Evolutionary conservation across 1,140 invertebrate species (phyloP).

Genomic region (Solenopsis invicta): DNA sequence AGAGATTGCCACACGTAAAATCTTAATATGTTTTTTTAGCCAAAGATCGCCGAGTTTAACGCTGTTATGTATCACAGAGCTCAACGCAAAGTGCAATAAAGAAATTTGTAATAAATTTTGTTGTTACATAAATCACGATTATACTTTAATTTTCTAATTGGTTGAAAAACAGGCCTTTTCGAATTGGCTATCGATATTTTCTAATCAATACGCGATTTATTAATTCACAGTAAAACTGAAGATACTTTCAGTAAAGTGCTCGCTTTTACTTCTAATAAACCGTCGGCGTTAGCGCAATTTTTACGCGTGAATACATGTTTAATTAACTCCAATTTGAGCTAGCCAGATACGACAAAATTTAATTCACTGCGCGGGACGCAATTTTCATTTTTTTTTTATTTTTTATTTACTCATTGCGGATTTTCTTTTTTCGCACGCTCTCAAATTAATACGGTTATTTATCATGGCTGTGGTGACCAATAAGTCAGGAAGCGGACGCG

Average conservation of each 20-base stretch:
- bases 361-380: not conserved
- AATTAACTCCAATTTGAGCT: conserved; percentile 45
- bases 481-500: conserved; percentile 36
- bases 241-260: not conserved
- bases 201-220: not conserved
- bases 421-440: conserved; percentile 18
- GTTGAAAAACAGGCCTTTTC: not conserved
- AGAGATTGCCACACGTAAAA: not conserved
- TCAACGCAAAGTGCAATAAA: not conserved
- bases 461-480: conserved; percentile 33
- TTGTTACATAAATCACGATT: not conserved
- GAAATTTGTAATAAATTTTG: not conserved
- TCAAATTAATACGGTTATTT: conserved; percentile 46
- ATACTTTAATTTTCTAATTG: not conserved
- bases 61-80: not conserved
- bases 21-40: not conserved
- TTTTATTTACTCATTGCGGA: conserved; percentile 1
- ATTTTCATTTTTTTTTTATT: not conserved
- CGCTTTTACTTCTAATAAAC: conserved; percentile 18
- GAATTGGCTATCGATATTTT: not conserved
- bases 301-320: conserved; percentile 14
- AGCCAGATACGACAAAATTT: not conserved
- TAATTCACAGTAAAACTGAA: not conserved
- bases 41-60: not conserved
- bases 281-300: not conserved